Base-by-base conservation (phyloP, 2,797 vertebrate species). In the Tenualosa ilisha region DNA sequence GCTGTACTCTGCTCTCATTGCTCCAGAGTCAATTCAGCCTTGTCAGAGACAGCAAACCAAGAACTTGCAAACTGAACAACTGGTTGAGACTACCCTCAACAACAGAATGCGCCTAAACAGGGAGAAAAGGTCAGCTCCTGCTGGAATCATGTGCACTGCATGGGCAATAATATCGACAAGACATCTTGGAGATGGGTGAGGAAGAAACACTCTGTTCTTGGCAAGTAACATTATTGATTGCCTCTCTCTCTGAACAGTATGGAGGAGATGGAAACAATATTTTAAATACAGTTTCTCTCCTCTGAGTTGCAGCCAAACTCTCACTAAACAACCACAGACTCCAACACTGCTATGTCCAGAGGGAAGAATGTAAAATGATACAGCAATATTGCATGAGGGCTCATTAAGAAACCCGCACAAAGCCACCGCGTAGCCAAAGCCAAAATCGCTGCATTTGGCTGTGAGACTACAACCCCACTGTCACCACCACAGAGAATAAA, bases 1-100 rank as follows among this genome's bases (percentile, higher is more conserved):
- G 84, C 88, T 83, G 68, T 85, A 75, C 84, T 83, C 79, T 85
- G 86, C 85, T 86, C 89, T 88, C 54, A 24, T 59, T 83, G 82
- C 88, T 82, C 82, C 89, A 83, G 83, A 89, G 87, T 88, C 86
- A 89, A 89, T 84, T 53, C 86, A 65, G 59, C 83, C 82, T 86
- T 50, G 81, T 46, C 84, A 86, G 72, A 84, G 82, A 49, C 83
- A 46, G 72, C 68, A 85, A 90, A 85, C 59, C 81, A 83, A 49
- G 81, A 83, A 81, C 87, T 85, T 82, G 85, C 86, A 84, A 43
- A 37, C 83, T 61, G 12, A 65, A 85, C 86, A 85, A 84, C 63
- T 83, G 61, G 81, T 81, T 81, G 31, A 22, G 40, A 46, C 37
- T 8, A 22, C 72, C 17, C 13, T 37, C 68, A 40, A 40, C 26